Base-by-base conservation (phyloP, 2,888 invertebrate genomes). In the Meandrusa payeni region DNA sequence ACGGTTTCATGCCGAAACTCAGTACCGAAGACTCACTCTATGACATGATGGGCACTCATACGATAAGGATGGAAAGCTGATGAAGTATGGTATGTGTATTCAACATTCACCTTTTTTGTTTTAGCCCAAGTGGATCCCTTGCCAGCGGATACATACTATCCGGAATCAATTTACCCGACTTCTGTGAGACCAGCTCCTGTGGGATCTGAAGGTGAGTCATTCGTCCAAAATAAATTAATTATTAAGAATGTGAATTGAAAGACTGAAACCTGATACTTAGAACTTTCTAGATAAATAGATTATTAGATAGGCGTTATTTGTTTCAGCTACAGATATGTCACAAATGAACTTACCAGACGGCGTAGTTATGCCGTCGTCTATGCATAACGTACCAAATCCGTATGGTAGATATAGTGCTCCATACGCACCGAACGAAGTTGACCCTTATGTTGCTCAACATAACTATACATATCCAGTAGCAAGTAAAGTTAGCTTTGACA, bases 181-280 rank as follows among this genome's bases (percentile, higher is more conserved):
- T 89, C 91, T 1, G 85, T 93, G 2, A 79, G 94, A 28, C 94
- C 94, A 0, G 88, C 92, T 23, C 93, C 94, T 0, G 85, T 94
- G 2, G 94, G 94, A 2, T 93, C 93, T 0, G 94, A 94, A 85
- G 90, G 85, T 87, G 70, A 54, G 43, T 22, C 3, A 10, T 20
- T 28, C 20, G 3, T 38, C n/a, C n/a, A n/a, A n/a, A n/a, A n/a
- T n/a, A n/a, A n/a, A n/a, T n/a, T n/a, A n/a, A n/a, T n/a, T n/a
- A n/a, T n/a, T n/a, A n/a, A n/a, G n/a, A n/a, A n/a, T n/a, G n/a
- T n/a, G n/a, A n/a, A n/a, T n/a, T n/a, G n/a, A n/a, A n/a, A n/a
- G n/a, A n/a, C n/a, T n/a, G n/a, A n/a, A n/a, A n/a, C n/a, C n/a
- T n/a, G n/a, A n/a, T n/a, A n/a, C n/a, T n/a, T n/a, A n/a, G n/a